Evolutionary conservation across 2,113 vertebrate genomes (phyloP).

Genomic region (Jaculus jaculus): DNA sequence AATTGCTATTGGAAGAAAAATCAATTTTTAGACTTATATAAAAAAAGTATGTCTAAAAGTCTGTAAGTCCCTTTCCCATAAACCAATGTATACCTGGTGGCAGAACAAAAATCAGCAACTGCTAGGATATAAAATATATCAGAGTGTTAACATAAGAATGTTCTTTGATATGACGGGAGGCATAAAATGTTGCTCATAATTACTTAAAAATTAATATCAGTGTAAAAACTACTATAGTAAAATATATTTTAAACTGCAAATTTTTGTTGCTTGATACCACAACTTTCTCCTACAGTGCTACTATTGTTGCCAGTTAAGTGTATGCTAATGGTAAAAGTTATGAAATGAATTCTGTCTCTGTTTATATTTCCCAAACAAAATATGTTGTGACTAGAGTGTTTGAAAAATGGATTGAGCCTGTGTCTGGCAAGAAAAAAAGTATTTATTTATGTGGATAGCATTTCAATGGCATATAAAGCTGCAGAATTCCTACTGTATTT

Average conservation of each 20-base stretch:
- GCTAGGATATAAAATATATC: not conserved
- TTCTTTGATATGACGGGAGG: not conserved
- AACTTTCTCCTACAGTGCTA: not conserved
- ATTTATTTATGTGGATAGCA: not conserved
- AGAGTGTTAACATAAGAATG: not conserved
- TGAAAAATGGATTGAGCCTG: constrained; percentile 19
- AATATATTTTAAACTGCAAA: not conserved
- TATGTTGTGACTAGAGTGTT: not conserved
- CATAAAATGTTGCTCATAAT: constrained; percentile 20
- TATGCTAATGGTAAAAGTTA: constrained; percentile 7
- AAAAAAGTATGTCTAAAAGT: not conserved
- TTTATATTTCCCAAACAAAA: constrained; percentile 40
- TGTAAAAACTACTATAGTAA: not conserved
- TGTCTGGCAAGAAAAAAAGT: constrained; percentile 11
- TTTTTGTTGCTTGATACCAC: not conserved
- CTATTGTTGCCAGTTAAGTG: not conserved
- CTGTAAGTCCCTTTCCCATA: not conserved
- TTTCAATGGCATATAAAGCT: not conserved
- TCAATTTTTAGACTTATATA: not conserved
- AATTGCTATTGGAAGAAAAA: not conserved
- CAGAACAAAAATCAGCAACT: constrained; percentile 35
- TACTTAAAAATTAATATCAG: not conserved
- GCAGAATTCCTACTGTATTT: constrained; percentile 20
- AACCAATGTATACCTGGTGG: not conserved
- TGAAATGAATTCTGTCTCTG: not conserved